phyloP scores from a whole-genome alignment of 2,888 invertebrate genomes.

The Microchrysa polita region DNA sequence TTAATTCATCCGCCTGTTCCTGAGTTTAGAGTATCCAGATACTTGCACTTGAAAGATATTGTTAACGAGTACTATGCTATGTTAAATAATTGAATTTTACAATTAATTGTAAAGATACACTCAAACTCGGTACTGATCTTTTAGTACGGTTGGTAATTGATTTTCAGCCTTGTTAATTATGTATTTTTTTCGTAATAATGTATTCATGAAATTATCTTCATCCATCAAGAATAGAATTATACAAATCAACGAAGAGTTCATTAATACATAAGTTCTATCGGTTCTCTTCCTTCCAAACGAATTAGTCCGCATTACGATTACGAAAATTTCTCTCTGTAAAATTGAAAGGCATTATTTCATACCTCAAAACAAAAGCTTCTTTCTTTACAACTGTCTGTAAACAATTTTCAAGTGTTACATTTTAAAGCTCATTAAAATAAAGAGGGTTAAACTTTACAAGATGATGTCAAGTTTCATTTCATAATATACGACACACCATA shows the following conservation, averaged over 20 bases:
- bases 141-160: slow-evolving; percentile 45
- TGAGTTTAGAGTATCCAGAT: neutral
- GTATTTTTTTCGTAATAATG: slow-evolving; percentile 33
- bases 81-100: slow-evolving; percentile 49
- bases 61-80: slow-evolving; percentile 40
- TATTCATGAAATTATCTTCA: no score
- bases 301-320: neutral
- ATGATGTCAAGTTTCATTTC: neutral
- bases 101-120: slow-evolving; percentile 50
- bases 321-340: neutral
- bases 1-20: neutral
- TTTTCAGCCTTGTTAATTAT: slow-evolving; percentile 45
- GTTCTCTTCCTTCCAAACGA: no score
- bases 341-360: no score
- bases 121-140: slow-evolving; percentile 39
- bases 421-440: neutral
- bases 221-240: no score
- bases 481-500: no score
- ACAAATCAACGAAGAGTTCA: no score
- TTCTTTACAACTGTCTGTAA: slow-evolving; percentile 2
- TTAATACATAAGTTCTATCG: no score
- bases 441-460: neutral
- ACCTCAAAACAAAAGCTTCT: no score
- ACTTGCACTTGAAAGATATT: neutral
- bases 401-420: neutral